phyloP scores from a whole-genome alignment of 2,113 vertebrate species.

The Ranitomeya imitator region DNA sequence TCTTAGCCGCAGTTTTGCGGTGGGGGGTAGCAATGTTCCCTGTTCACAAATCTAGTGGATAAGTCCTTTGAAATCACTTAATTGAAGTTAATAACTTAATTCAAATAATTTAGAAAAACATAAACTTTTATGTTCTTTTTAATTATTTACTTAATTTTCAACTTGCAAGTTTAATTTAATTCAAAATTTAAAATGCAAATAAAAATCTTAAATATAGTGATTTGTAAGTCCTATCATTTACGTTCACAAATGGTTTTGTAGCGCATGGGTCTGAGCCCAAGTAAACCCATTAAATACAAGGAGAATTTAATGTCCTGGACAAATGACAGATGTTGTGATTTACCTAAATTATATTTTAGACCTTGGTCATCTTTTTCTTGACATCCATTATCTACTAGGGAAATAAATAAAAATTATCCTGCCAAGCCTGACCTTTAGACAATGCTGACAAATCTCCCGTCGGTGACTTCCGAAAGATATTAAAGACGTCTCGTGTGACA shows the following conservation, averaged over 20 bases:
- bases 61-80: too few species aligned
- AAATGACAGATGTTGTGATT: neutral
- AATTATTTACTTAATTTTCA: too few species aligned
- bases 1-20: too few species aligned
- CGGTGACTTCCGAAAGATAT: neutral
- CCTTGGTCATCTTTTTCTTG: neutral
- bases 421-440: slow-evolving; percentile 31
- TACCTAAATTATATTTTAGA: neutral
- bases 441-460: slow-evolving; percentile 15
- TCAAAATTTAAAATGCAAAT: too few species aligned
- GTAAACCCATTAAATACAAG: neutral
- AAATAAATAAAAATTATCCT: slow-evolving; percentile 1
- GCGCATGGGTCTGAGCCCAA: neutral
- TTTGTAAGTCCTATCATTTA: too few species aligned
- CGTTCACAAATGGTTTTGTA: neutral
- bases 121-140: too few species aligned
- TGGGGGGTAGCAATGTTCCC: too few species aligned
- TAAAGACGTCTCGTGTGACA: neutral
- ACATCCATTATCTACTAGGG: neutral
- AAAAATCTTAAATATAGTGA: too few species aligned
- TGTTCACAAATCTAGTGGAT: too few species aligned
- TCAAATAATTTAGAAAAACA: too few species aligned
- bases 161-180: too few species aligned
- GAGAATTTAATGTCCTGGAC: neutral
- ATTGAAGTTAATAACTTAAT: too few species aligned